Base-by-base conservation (phyloP, 2,888 invertebrate species). In the Pachycephus smyrnensis region DNA sequence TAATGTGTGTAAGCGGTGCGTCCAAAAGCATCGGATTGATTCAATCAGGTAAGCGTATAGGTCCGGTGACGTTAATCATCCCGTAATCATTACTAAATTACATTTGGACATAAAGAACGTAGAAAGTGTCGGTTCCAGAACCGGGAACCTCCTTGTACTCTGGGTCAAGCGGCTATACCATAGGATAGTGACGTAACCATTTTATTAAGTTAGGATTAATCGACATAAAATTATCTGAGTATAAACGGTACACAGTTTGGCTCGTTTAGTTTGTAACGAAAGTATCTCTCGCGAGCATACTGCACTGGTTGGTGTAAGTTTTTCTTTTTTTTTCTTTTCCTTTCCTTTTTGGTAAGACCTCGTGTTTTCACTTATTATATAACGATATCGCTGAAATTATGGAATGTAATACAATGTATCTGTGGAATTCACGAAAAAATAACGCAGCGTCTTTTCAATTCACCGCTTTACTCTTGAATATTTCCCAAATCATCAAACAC, bases 381-480 rank as follows among this genome's bases (percentile, higher is more conserved):
- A 68, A 68, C 68, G n/a, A 23, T 32, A 31, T 32, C 32, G 71
- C 71, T 71, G 40, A 40, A 71, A 71, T 30, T 32, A 71, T 71
- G 71, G 9, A 71, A 71, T 90, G 88, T 85, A 89, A 89, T 86
- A 87, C 85, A 87, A 85, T 88, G 88, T 88, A 88, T 83, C 88
- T 90, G 87, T 88, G 87, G 82, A 86, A 82, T 85, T 87, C 87
- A 87, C 84, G 87, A 86, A 84, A 87, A 85, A 84, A 84, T 75
- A 83, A 81, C 81, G 83, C 81, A 84, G 86, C 84, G 84, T 83
- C 79, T 79, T 82, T 85, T 76, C 32, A 71, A 78, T 78, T 78
- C 75, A 76, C 40, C 40, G 40, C 40, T 40, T 40, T 40, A 40
- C 40, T 40, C 40, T 40, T 23, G 23, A 40, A 40, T 40, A 78